A percentile compares a stretch with the other conserved stretches of the same genome.
These are phyloP conservation scores for Daubentonia madagascariensis DNA, from an alignment of 2,113 vertebrate species.

Conservation along the genomic window DNA sequence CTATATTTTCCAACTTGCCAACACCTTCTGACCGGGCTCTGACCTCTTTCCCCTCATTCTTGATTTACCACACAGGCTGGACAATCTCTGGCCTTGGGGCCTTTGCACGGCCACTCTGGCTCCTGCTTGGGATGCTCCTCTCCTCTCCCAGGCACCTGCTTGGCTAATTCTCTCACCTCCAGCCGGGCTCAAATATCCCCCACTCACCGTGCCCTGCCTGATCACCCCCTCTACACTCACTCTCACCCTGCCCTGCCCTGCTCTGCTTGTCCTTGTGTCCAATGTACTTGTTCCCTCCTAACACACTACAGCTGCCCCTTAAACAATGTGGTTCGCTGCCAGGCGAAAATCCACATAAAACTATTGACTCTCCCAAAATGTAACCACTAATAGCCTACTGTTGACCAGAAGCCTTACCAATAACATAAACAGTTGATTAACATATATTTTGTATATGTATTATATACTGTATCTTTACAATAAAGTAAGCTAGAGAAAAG, in stretches of 20 bases:
- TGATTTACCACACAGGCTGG: too few species aligned
- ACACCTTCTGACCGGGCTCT: not conserved
- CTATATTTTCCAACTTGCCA: not conserved
- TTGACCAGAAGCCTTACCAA: not conserved
- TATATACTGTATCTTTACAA: not conserved
- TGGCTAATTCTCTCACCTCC: too few species aligned
- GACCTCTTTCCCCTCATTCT: not conserved
- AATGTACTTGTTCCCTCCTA: not conserved
- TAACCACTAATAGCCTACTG: not conserved
- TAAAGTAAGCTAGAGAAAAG: not conserved
- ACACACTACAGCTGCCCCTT: not conserved
- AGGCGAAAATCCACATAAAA: not conserved
- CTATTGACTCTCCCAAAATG: not conserved
- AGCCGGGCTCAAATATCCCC: not conserved
- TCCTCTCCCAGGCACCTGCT: too few species aligned
- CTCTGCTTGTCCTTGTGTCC: not conserved
- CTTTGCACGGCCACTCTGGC: not conserved
- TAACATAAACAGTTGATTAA: not conserved
- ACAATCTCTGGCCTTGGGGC: not conserved
- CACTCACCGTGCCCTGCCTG: not conserved
- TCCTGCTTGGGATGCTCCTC: not conserved
- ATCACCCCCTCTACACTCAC: fast-evolving
- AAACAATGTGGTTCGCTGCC: too few species aligned
- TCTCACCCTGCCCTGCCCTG: too few species aligned
- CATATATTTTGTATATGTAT: not conserved